Percentiles rank a stretch among this genome's conserved stretches.
phyloP scores from a whole-genome alignment of 2,797 vertebrate genomes.

The Malurus splendens region DNA sequence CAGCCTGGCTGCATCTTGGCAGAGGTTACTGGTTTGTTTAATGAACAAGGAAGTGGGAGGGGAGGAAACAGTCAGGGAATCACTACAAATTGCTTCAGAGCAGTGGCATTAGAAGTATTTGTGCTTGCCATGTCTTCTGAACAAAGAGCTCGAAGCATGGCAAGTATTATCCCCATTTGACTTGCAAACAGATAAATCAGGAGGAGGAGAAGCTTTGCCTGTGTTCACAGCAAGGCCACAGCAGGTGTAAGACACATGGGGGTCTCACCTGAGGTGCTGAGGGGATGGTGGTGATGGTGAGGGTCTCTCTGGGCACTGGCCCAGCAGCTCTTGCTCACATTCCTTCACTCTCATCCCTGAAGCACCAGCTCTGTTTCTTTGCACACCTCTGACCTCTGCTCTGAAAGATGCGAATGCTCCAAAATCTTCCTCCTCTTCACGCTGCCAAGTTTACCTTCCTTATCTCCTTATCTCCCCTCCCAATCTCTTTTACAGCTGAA shows the following conservation, averaged over 20 bases:
- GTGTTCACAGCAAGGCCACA: fast-evolving
- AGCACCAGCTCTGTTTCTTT: neutral
- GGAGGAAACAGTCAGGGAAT: slow-evolving; percentile 38
- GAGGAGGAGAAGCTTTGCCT: neutral
- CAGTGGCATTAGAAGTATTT: slow-evolving; percentile 14
- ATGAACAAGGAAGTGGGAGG: slow-evolving; percentile 13
- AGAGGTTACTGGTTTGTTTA: slow-evolving; percentile 19
- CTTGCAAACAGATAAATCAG: neutral
- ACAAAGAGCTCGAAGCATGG: neutral
- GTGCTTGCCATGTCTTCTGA: neutral
- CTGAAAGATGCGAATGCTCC: neutral
- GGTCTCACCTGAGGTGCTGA: neutral
- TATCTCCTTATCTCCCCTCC: neutral
- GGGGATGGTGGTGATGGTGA: neutral
- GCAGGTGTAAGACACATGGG: fast-evolving
- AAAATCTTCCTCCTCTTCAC: neutral
- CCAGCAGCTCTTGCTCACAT: neutral
- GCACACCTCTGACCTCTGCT: neutral
- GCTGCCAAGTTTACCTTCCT: neutral
- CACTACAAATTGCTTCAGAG: slow-evolving; percentile 38
- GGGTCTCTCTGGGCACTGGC: neutral
- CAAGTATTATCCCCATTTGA: neutral
- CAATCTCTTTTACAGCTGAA: slow-evolving; percentile 81
- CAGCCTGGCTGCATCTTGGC: slow-evolving; percentile 1
- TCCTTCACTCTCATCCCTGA: neutral